Percentiles rank a stretch among this genome's conserved stretches.
Evolutionary conservation across 2,797 vertebrate genomes (phyloP).

Genomic region (Salarias fasciatus): DNA sequence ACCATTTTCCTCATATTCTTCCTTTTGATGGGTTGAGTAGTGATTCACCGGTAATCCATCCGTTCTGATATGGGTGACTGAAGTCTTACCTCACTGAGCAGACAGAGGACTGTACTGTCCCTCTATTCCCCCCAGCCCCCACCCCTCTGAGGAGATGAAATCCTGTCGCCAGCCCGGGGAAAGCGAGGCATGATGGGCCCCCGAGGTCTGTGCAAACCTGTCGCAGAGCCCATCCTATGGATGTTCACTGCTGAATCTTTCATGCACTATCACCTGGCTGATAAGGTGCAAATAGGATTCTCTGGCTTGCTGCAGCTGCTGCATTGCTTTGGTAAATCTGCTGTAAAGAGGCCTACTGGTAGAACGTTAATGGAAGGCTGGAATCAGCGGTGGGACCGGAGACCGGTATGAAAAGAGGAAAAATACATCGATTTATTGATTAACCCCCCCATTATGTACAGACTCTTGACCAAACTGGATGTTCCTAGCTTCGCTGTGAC

Average conservation of each 20-base stretch:
- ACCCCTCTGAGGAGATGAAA: conserved; percentile 32
- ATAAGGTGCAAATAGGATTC: conserved; percentile 70
- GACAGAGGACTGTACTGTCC: conserved; percentile 29
- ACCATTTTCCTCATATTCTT: conserved; percentile 16
- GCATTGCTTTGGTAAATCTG: conserved; percentile 49
- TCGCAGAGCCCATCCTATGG: conserved; percentile 20
- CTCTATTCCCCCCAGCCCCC: conserved; percentile 22
- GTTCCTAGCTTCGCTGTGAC: too few species aligned
- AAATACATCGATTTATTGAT: too few species aligned
- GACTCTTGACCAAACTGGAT: too few species aligned
- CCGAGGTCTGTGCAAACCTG: conserved; percentile 45
- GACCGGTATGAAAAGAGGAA: neutral
- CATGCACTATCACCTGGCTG: conserved; percentile 37
- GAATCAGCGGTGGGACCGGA: conserved; percentile 5
- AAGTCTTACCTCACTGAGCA: conserved; percentile 53
- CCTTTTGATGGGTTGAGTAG: conserved; percentile 40
- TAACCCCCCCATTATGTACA: too few species aligned
- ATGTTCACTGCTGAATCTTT: conserved; percentile 63
- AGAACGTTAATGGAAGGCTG: conserved; percentile 18
- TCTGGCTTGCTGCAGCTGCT: conserved; percentile 24
- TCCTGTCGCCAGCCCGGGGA: conserved; percentile 51
- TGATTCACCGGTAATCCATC: conserved; percentile 55
- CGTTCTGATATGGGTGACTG: conserved; percentile 48
- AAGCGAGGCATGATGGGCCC: conserved; percentile 43
- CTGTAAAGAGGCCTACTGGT: conserved; percentile 43